Evolutionary conservation across 2,888 invertebrate genomes (phyloP), one percentile per base, ranked within the genome.

Genomic region (Hartigia nigra): DNA sequence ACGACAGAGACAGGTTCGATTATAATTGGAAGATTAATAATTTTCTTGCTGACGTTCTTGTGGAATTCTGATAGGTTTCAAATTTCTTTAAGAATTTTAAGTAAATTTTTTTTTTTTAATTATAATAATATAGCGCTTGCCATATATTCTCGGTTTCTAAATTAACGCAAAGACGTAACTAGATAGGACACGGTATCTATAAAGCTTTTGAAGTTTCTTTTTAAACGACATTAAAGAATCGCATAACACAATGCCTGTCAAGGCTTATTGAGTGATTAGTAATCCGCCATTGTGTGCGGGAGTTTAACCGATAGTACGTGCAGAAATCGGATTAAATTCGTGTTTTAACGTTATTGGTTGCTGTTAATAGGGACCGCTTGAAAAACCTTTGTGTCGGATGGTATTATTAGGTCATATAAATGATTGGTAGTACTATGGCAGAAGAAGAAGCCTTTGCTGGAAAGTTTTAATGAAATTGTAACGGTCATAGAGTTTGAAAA

Each of bases 401-500:
- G 36, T 78, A 83, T 82, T 79, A 78, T 82, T 79, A 78, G 78
- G 72, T 78, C 75, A 77, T 82, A 80, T 78, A 79, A 74, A 34
- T 35, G 74, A 81, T 79, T 79, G 77, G n/a, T n/a, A 34, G 34
- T 39, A 23, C 34, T 55, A 69, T 34, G 37, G 39, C 35, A n/a
- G n/a, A n/a, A n/a, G 39, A n/a, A 75, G 72, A 55, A 77, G 31
- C 31, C 32, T 31, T 69, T 72, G 36, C 55, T 70, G n/a, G 70
- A 76, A 84, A 81, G 74, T 84, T 84, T 84, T 83, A 84, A 83
- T 78, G 82, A 81, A 82, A 79, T 77, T 37, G 72, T 37, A 74
- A 76, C 74, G 80, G 76, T 78, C 74, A 80, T 79, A 79, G 81
- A 81, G 82, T 82, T 80, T 82, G 69, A 82, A 83, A 83, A 83